phyloP scores from a whole-genome alignment of 2,797 vertebrate genomes.

The Helostoma temminkii region DNA sequence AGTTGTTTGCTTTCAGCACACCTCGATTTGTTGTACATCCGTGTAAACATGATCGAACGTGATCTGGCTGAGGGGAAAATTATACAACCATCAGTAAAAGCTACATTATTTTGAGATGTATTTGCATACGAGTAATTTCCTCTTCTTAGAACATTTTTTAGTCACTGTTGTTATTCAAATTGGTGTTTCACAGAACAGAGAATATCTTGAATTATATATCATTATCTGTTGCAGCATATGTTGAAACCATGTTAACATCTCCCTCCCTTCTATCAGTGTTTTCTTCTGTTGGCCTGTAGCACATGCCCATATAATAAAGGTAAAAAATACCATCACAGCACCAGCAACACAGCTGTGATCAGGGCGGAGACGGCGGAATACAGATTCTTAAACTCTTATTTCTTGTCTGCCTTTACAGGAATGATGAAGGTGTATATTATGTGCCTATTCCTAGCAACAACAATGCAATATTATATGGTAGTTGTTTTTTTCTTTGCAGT shows the following conservation, averaged over 20 bases:
- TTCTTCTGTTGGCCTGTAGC: background rate
- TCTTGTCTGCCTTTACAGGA: conserved; percentile 4
- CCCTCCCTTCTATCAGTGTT: background rate
- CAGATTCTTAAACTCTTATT: background rate
- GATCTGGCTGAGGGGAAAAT: too few species aligned
- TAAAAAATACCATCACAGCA: background rate
- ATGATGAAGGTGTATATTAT: conserved; percentile 31
- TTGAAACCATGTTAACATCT: background rate
- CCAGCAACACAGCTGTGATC: background rate
- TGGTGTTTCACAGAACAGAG: background rate
- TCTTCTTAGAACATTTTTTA: too few species aligned
- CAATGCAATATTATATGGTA: conserved; percentile 56
- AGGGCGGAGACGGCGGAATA: background rate
- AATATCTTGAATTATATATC: background rate
- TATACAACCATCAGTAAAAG: too few species aligned
- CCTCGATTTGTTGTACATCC: background rate
- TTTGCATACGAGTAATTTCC: background rate
- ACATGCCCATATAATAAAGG: background rate
- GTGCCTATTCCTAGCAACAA: conserved; percentile 21
- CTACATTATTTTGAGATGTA: too few species aligned
- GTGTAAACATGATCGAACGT: background rate
- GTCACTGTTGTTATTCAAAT: too few species aligned
- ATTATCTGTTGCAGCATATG: background rate
- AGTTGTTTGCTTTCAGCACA: too few species aligned
- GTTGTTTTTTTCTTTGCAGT: background rate